Conservation (phyloP, 2,113 vertebrate species). For the Mobula birostris region DNA sequence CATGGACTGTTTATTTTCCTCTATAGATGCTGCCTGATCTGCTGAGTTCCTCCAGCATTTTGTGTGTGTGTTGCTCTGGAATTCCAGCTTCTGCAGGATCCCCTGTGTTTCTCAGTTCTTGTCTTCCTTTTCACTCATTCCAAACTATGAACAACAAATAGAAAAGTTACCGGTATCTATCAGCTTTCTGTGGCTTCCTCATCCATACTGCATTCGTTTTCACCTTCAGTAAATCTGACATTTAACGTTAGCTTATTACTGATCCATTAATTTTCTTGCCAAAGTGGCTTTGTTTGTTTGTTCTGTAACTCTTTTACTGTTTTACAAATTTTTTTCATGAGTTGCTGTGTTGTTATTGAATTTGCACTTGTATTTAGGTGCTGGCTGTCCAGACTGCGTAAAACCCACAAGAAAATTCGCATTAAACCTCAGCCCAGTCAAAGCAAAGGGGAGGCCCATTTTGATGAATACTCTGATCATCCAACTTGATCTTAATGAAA, state of each 20-base stretch:
- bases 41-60: too few species aligned
- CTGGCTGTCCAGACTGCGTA: neutral
- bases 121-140: neutral
- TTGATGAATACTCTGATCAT: neutral
- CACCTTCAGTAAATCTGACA: neutral
- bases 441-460: neutral
- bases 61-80: too few species aligned
- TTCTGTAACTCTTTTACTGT: neutral
- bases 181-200: neutral
- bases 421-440: constrained; percentile 4
- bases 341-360: neutral
- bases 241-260: too few species aligned
- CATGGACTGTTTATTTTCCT: too few species aligned
- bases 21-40: too few species aligned
- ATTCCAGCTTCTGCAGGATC: too few species aligned
- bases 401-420: neutral
- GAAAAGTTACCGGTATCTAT: neutral
- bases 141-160: neutral
- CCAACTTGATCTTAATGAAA: constrained; percentile 7
- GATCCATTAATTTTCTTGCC: neutral
- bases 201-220: neutral
- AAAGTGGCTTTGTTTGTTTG: neutral
- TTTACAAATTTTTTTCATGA: neutral
- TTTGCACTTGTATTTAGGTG: neutral
- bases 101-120: neutral